phyloP scores from a whole-genome alignment of 2,888 invertebrate species.

The Anthoptus insignis region DNA sequence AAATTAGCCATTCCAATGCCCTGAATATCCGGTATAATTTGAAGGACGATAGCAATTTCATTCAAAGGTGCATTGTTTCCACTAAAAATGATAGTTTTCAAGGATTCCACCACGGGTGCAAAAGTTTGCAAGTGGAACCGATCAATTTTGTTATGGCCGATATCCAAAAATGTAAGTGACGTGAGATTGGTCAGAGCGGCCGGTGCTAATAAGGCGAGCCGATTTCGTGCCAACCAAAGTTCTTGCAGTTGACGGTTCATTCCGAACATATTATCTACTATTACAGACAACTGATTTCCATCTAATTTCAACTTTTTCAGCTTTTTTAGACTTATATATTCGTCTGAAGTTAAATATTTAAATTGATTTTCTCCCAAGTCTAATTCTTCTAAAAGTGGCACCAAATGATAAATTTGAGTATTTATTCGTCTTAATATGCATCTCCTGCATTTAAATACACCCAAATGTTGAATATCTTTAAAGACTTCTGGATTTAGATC shows the following conservation, averaged over 20 bases:
- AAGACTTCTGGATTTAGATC: conserved; percentile 93
- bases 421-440: conserved; percentile 92
- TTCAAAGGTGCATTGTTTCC: conserved; percentile 88
- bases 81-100: conserved; percentile 90
- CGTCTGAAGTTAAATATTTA: conserved; percentile 91
- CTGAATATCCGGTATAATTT: conserved; percentile 86
- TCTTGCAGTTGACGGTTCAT: conserved; percentile 84
- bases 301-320: conserved; percentile 89
- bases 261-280: conserved; percentile 91
- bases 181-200: conserved; percentile 92
- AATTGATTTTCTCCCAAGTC: conserved; percentile 93
- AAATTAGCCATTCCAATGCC: conserved; percentile 88
- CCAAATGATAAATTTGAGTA: conserved; percentile 92
- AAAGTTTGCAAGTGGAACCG: conserved; percentile 88
- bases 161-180: conserved; percentile 89
- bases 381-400: conserved; percentile 90
- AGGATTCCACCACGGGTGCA: conserved; percentile 87
- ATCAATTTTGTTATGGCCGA: conserved; percentile 92
- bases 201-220: conserved; percentile 91
- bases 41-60: conserved; percentile 86
- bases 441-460: conserved; percentile 90
- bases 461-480: conserved; percentile 91
- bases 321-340: conserved; percentile 90
- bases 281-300: conserved; percentile 92
- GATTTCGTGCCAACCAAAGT: conserved; percentile 90